Conservation (phyloP, 53 echinoderm and acorn worm genomes). For the Temnopleurus reevesii region DNA sequence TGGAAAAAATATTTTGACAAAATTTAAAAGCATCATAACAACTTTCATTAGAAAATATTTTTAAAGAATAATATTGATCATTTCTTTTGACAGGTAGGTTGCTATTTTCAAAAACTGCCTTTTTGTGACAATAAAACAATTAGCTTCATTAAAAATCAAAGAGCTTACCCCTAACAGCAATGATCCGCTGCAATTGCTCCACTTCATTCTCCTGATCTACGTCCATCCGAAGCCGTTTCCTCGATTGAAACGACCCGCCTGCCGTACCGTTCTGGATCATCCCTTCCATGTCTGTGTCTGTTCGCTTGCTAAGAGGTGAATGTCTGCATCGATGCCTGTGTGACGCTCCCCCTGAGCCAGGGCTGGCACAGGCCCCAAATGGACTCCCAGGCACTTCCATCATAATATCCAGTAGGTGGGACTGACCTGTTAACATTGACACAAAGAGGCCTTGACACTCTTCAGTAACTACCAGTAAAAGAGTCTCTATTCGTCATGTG, state of each 20-base stretch:
- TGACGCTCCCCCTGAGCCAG: background rate
- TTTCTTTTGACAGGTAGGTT: no score
- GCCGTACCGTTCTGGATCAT: constrained; percentile 20
- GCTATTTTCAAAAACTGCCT: no score
- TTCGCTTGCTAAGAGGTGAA: background rate
- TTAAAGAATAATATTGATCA: no score
- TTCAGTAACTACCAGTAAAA: background rate
- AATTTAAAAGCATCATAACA: no score
- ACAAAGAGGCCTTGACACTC: background rate
- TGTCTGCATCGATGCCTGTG: background rate
- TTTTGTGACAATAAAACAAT: no score
- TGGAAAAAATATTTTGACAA: no score
- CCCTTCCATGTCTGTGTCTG: constrained; percentile 36
- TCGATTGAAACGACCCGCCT: background rate
- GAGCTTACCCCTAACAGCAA: constrained; percentile 15
- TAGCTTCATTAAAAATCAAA: background rate
- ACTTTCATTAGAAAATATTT: no score
- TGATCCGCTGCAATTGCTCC: background rate
- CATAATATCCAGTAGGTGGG: background rate
- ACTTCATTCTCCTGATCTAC: constrained; percentile 38
- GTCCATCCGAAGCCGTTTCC: constrained; percentile 43
- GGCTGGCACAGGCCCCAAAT: constrained; percentile 19
- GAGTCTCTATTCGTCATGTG: background rate
- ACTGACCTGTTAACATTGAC: background rate
- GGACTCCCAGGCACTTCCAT: constrained; percentile 60